Percentiles rank a stretch among this genome's conserved stretches.
phyloP scores from a whole-genome alignment of 2,113 vertebrate species.

The Gopherus evgoodei region DNA sequence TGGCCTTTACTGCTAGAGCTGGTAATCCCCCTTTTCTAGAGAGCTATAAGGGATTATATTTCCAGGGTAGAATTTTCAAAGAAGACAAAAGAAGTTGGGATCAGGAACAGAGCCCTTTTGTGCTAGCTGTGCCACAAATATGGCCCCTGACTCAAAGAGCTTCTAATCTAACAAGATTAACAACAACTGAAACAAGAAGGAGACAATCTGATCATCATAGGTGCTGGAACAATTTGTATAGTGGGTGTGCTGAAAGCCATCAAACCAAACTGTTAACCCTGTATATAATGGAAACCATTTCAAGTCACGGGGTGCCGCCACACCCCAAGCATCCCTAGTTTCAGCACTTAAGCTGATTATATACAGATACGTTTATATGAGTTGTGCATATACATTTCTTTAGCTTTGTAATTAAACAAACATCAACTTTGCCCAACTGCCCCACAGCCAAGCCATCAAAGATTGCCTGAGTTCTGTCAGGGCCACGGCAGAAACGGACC shows the following conservation, averaged over 20 bases:
- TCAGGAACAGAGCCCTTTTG: background rate
- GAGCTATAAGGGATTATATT: background rate
- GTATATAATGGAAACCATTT: too few species aligned
- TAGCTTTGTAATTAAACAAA: background rate
- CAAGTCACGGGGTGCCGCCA: too few species aligned
- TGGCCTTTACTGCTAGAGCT: background rate
- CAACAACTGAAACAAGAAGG: background rate
- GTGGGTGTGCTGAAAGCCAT: too few species aligned
- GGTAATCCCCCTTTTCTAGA: background rate
- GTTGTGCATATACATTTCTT: background rate
- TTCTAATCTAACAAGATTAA: background rate
- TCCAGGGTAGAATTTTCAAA: background rate
- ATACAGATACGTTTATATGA: background rate
- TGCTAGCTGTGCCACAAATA: background rate
- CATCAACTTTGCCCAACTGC: conserved; percentile 16
- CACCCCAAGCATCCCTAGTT: too few species aligned
- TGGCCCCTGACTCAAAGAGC: background rate
- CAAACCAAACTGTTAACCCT: too few species aligned
- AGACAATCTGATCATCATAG: background rate
- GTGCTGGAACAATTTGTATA: too few species aligned
- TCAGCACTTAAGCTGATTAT: background rate
- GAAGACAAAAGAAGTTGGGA: background rate
- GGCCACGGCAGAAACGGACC: background rate
- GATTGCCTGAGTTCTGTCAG: conserved; percentile 26
- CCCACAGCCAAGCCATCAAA: background rate